Evolutionary conservation across 2,113 vertebrate genomes (phyloP).

Genomic region (Vidua chalybeata): DNA sequence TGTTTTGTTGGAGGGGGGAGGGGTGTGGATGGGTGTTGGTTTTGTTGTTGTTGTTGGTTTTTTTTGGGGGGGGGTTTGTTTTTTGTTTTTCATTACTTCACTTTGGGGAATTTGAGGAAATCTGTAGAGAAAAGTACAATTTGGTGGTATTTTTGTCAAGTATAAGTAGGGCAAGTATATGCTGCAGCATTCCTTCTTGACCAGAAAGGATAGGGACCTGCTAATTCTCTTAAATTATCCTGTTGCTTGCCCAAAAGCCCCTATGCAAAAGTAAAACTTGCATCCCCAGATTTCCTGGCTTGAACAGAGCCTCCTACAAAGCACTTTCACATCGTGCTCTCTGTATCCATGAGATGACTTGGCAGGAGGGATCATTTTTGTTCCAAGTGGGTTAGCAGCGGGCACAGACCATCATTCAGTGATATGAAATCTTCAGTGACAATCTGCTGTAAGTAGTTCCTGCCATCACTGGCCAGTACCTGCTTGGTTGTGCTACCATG

Average conservation of each 20-base stretch:
- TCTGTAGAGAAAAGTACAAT: neutral
- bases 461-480: neutral
- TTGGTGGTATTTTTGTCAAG: neutral
- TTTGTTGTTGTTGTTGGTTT: neutral
- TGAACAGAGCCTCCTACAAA: neutral
- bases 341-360: neutral
- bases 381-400: constrained; percentile 4
- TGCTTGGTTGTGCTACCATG: neutral
- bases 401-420: neutral
- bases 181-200: neutral
- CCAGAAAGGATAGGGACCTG: neutral
- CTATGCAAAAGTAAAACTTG: neutral
- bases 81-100: neutral
- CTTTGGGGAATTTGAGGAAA: neutral
- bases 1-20: neutral
- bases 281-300: neutral
- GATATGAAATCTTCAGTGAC: neutral
- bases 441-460: neutral
- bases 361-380: neutral
- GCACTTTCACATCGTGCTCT: neutral
- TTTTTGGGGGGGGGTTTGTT: too few relatives aligned
- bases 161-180: neutral
- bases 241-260: neutral
- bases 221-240: neutral
- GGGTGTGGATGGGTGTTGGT: neutral